Evolutionary conservation across 1,140 invertebrate species (phyloP).

Genomic region (Drosophila quadrilineata): DNA sequence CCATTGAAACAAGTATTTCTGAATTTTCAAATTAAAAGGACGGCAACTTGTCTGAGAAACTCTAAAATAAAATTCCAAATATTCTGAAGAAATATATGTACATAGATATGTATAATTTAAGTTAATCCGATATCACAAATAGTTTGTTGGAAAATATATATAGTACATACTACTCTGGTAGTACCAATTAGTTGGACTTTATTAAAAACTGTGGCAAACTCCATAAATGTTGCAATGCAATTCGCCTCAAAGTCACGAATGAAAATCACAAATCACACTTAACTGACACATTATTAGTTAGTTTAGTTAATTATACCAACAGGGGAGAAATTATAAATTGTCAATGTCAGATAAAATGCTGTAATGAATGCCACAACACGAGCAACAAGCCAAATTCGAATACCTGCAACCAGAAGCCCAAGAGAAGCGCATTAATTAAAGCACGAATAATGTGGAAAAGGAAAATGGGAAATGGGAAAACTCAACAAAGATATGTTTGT

Average conservation of each 20-base stretch:
- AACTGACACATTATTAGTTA: constrained; percentile 64
- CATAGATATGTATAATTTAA: background rate
- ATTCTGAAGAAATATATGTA: background rate
- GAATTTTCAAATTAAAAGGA: too few species aligned
- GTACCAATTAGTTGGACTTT: constrained; percentile 22
- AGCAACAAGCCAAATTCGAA: constrained; percentile 30
- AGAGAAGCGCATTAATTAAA: constrained; percentile 61
- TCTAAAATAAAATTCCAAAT: background rate
- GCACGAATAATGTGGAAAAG: background rate
- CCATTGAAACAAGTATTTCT: too few species aligned
- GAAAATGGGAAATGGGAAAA: background rate
- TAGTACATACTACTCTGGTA: background rate
- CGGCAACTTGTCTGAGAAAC: too few species aligned
- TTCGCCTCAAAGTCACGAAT: constrained; percentile 51
- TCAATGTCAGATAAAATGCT: constrained; percentile 62
- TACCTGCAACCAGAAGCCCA: constrained; percentile 25
- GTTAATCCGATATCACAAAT: constrained; percentile 1
- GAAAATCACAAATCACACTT: constrained; percentile 59
- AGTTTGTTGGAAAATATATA: background rate
- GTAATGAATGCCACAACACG: constrained; percentile 54
- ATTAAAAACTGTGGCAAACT: constrained; percentile 14
- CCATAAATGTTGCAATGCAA: constrained; percentile 47
- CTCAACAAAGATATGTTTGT: background rate
- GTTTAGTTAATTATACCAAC: constrained; percentile 39
- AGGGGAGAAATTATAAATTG: constrained; percentile 62